Evolutionary conservation across 2,888 invertebrate genomes (phyloP).

Genomic region (Macaria notata): DNA sequence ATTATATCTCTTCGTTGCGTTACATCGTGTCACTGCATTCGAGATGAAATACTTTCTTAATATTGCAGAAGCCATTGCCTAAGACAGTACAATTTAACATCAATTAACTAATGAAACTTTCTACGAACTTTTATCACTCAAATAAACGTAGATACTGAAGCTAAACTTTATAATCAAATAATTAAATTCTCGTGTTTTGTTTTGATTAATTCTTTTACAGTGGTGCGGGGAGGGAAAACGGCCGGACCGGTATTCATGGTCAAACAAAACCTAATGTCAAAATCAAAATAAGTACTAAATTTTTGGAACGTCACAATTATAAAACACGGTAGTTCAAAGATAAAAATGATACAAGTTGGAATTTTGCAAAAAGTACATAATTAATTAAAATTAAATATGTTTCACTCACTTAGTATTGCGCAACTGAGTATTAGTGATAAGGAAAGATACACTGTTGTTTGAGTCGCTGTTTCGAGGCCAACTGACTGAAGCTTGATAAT

Average conservation of each 20-base stretch:
- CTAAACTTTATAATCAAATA: too few relatives aligned
- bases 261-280: not conserved
- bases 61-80: conserved; percentile 41
- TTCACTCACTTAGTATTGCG: conserved; percentile 32
- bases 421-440: conserved; percentile 44
- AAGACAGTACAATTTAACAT: not conserved
- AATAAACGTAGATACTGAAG: too few relatives aligned
- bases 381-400: not conserved
- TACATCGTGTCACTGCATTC: conserved; percentile 40
- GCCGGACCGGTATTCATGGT: too few relatives aligned
- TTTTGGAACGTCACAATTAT: too few relatives aligned
- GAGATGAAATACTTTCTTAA: conserved; percentile 42
- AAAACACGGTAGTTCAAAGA: too few relatives aligned
- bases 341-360: too few relatives aligned
- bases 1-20: conserved; percentile 35
- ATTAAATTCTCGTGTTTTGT: too few relatives aligned
- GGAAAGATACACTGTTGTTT: conserved; percentile 42
- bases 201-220: too few relatives aligned
- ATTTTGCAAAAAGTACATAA: too few relatives aligned
- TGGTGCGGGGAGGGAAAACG: too few relatives aligned
- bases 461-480: conserved; percentile 51
- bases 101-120: too few relatives aligned
- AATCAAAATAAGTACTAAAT: not conserved
- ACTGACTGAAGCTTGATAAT: conserved; percentile 36
- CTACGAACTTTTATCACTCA: too few relatives aligned